A percentile compares a stretch with the other conserved stretches of the same genome.
Evolutionary conservation across 1,140 invertebrate genomes (phyloP).

Genomic region (Caenorhabditis briggsae): DNA sequence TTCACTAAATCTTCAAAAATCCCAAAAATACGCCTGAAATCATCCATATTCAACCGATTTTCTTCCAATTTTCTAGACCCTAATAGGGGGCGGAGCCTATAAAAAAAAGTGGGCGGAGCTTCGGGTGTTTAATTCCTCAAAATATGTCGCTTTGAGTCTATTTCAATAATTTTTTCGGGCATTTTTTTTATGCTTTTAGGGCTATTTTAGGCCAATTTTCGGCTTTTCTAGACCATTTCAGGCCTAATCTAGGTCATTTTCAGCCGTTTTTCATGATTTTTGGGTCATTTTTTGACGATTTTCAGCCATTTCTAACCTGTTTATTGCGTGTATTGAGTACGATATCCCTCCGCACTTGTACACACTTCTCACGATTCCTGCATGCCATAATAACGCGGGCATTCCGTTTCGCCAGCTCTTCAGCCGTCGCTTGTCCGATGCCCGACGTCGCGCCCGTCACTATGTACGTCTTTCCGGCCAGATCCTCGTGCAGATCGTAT

Average conservation of each 20-base stretch:
- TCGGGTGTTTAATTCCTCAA: too few relatives aligned
- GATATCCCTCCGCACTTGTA: slow-evolving; percentile 74
- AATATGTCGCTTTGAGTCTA: too few relatives aligned
- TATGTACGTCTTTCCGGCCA: slow-evolving; percentile 76
- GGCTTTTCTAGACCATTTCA: neutral
- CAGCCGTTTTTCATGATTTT: neutral
- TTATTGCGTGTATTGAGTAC: slow-evolving; percentile 76
- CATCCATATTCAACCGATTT: too few relatives aligned
- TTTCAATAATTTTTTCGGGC: too few relatives aligned
- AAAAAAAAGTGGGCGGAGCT: too few relatives aligned
- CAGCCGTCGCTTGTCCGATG: slow-evolving; percentile 72
- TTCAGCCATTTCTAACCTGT: slow-evolving; percentile 52
- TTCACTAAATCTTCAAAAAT: too few relatives aligned
- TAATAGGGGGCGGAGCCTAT: too few relatives aligned
- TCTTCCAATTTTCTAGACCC: too few relatives aligned
- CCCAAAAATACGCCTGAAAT: too few relatives aligned
- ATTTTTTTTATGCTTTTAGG: too few relatives aligned
- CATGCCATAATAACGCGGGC: slow-evolving; percentile 77
- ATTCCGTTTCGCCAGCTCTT: slow-evolving; percentile 75
- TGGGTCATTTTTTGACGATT: neutral
- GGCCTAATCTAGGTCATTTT: neutral
- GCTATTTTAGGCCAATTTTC: neutral
- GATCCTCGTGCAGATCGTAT: slow-evolving; percentile 73
- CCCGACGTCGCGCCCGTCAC: slow-evolving; percentile 76
- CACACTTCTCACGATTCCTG: slow-evolving; percentile 75